Percentiles rank a stretch among this genome's conserved stretches.
phyloP scores from a whole-genome alignment of 2,797 vertebrate genomes.

The Propithecus deckenii region DNA sequence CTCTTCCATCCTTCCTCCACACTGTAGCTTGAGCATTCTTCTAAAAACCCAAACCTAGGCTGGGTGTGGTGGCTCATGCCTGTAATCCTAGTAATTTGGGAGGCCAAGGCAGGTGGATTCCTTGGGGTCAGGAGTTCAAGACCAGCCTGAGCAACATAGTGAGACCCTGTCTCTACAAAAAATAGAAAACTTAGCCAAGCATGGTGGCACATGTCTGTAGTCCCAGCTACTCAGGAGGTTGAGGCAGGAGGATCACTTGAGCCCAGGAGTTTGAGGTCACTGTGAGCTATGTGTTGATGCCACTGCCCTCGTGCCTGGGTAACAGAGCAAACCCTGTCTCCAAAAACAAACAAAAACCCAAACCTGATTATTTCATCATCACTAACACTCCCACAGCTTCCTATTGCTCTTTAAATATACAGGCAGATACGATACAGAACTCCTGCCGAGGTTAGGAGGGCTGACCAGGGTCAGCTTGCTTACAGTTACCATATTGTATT shows the following conservation, averaged over 20 bases:
- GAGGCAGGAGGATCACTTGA: not conserved
- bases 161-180: not conserved
- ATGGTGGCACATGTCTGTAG: not conserved
- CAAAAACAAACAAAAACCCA: not conserved
- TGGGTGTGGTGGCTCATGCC: not conserved
- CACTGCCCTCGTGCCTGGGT: not conserved
- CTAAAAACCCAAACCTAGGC: not conserved
- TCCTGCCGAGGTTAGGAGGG: not conserved
- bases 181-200: not conserved
- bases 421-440: not conserved
- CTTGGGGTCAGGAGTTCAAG: not conserved
- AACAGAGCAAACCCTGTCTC: not conserved
- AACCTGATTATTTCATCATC: not conserved
- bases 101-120: not conserved
- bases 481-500: not conserved
- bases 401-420: not conserved
- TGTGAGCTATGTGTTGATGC: not conserved
- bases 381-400: not conserved
- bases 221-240: not conserved
- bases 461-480: not conserved
- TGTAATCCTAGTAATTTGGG: not conserved
- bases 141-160: not conserved
- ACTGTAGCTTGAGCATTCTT: not conserved
- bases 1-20: not conserved
- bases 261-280: not conserved